A percentile compares a stretch with the other conserved stretches of the same genome.
phyloP scores from a whole-genome alignment of 2,797 vertebrate species.

The Muscicapa comitata region DNA sequence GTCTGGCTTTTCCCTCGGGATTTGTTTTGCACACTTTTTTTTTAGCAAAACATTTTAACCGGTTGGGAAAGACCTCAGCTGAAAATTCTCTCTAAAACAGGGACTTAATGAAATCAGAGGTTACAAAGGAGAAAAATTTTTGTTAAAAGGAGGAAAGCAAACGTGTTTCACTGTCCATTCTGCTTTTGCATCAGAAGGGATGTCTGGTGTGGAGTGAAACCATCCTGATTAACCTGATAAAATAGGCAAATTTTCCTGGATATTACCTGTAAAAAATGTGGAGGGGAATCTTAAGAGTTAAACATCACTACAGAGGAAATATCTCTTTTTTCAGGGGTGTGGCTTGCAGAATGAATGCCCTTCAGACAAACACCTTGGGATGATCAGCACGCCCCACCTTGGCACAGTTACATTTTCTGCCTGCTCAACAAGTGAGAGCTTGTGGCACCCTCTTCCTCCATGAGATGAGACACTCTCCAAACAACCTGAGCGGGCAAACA shows the following conservation, averaged over 20 bases:
- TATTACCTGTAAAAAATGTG: background rate
- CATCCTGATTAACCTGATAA: background rate
- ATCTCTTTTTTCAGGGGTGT: background rate
- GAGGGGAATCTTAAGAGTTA: background rate
- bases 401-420: background rate
- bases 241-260: accelerated
- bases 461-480: background rate
- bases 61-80: background rate
- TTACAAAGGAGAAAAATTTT: background rate
- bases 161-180: accelerated
- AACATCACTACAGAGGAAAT: background rate
- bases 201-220: background rate
- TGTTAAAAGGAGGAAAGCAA: background rate
- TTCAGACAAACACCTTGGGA: background rate
- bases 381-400: background rate
- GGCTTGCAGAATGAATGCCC: background rate
- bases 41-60: background rate
- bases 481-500: background rate
- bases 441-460: background rate
- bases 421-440: background rate
- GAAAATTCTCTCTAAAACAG: background rate
- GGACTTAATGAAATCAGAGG: background rate
- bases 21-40: background rate
- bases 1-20: background rate
- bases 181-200: background rate